Evolutionary conservation across 2,797 vertebrate species (phyloP), one percentile per base, ranked within the genome.

Genomic region (Ataeniobius toweri): DNA sequence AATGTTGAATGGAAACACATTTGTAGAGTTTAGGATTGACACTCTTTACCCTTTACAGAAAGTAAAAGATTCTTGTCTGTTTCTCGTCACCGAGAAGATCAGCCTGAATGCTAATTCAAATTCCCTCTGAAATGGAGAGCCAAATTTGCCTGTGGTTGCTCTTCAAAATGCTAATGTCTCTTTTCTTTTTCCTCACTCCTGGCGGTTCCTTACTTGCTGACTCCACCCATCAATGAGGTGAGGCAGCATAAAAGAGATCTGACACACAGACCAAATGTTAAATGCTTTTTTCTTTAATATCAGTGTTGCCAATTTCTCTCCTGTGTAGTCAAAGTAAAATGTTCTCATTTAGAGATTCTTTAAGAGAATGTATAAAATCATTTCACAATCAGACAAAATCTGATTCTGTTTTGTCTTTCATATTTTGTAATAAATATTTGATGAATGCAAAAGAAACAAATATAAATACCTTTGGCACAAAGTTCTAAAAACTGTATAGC

Each of bases 91-190:
- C 26, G 58, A n/a, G 6, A 50, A 75, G 24, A 46, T 24, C 5
- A n/a, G 31, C 12, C n/a, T 39, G n/a, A 18, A 12, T 76, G 74
- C 14, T 69, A 69, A 68, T 56, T 36, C 24, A 20, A 68, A 76
- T 55, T 14, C 50, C 51, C 50, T 41, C 50, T 55, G 63, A 41
- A 39, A 55, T 36, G 36, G 1, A 53, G 31, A 67, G 48, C 61
- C 36, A 46, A 67, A 67, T 67, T 67, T 65, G 31, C 50, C 74
- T 53, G 44, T 74, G 16, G 46, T 36, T 51, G 46, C 36, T 56
- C 31, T 74, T 55, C 28, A 51, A 46, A 46, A 63, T 76, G 63
- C 48, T 75, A 51, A 6, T 67, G 31, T 67, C 6, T 67, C 22
- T 41, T 75, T 36, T 75, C 13, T 46, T 41, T 69, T 46, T 24